Conservation (phyloP, 2,113 vertebrate species). For the Sula dactylatra region DNA sequence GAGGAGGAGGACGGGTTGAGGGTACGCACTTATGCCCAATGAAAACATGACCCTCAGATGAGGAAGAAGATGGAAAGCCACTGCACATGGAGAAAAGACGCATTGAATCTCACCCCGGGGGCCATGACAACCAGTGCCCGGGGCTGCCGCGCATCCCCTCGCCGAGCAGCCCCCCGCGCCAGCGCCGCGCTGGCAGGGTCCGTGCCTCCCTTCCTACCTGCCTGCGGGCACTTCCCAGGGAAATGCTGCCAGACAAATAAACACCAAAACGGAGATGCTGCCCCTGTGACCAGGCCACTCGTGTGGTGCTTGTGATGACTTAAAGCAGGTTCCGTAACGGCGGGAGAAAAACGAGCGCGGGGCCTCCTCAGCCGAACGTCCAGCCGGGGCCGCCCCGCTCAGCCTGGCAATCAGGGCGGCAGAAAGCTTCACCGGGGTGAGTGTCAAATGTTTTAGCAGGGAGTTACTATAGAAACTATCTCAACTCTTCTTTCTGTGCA, state of each 20-base stretch:
- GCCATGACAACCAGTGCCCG: accelerated
- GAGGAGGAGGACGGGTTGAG: background rate
- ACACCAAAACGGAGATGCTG: background rate
- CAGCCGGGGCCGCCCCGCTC: background rate
- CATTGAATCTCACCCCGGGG: background rate
- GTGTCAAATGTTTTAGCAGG: background rate
- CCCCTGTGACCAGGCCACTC: background rate
- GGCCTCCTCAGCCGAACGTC: accelerated
- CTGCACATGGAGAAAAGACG: background rate
- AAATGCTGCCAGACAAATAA: background rate
- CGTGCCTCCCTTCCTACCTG: background rate
- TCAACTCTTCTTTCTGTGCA: slow-evolving; percentile 21
- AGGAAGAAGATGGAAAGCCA: background rate
- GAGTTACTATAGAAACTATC: slow-evolving; percentile 73
- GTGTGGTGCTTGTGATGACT: accelerated
- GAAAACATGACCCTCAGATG: background rate
- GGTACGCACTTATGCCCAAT: background rate
- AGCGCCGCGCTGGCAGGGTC: accelerated
- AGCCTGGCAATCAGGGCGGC: accelerated
- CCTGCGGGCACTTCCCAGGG: accelerated
- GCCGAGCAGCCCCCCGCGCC: background rate
- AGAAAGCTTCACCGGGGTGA: background rate
- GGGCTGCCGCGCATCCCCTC: accelerated
- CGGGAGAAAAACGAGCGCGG: accelerated
- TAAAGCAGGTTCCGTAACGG: background rate